These are phyloP conservation scores for Elysia crispata DNA, from an alignment of 2,888 invertebrate species.

Conservation along the genomic window DNA sequence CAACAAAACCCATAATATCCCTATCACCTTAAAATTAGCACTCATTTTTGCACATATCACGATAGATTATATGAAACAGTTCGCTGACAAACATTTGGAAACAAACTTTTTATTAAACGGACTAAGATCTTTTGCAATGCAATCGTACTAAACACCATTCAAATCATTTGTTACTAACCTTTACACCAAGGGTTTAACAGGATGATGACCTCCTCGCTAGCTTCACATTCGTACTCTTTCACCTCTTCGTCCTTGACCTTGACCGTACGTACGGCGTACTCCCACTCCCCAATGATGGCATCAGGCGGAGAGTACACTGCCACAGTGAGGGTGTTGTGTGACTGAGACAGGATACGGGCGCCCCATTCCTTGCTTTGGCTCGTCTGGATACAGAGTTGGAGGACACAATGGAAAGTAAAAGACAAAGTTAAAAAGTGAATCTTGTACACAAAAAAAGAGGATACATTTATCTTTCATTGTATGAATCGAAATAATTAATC, in stretches of 20 bases:
- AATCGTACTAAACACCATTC: too few relatives aligned
- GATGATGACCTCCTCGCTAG: constrained; percentile 29
- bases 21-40: too few relatives aligned
- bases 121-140: too few relatives aligned
- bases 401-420: too few relatives aligned
- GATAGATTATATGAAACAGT: neutral
- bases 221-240: neutral
- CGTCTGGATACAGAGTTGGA: neutral
- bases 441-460: too few relatives aligned
- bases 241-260: neutral
- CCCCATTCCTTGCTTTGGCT: constrained; percentile 6
- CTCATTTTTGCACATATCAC: too few relatives aligned
- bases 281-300: constrained; percentile 24
- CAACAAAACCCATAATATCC: too few relatives aligned
- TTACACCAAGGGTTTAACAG: constrained; percentile 48
- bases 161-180: constrained; percentile 24
- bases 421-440: too few relatives aligned
- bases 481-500: neutral
- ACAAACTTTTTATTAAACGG: too few relatives aligned
- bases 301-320: constrained; percentile 23
- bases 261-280: constrained; percentile 9
- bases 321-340: constrained; percentile 2
- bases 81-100: neutral
- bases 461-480: neutral
- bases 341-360: constrained; percentile 6